These are phyloP conservation scores for Ips typographus DNA, from an alignment of 1,140 invertebrate genomes.

Conservation along the genomic window DNA sequence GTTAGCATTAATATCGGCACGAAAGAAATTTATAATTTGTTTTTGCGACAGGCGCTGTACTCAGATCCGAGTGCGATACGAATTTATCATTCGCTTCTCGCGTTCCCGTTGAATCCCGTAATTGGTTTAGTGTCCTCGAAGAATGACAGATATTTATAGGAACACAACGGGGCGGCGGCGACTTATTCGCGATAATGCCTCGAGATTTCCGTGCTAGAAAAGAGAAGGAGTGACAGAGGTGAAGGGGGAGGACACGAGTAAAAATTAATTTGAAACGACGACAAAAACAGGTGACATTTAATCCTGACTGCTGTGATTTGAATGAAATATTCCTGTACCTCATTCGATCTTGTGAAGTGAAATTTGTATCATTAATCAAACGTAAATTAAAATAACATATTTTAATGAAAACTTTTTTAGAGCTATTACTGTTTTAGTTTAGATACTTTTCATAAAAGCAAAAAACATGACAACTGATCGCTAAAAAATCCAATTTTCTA, in stretches of 20 bases:
- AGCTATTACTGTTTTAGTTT: too few relatives aligned
- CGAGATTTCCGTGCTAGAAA: slow-evolving; percentile 12
- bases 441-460: too few relatives aligned
- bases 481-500: too few relatives aligned
- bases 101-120: slow-evolving; percentile 28
- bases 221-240: background rate
- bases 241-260: slow-evolving; percentile 6
- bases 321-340: too few relatives aligned
- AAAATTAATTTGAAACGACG: slow-evolving; percentile 23
- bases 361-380: too few relatives aligned
- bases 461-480: too few relatives aligned
- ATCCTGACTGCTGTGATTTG: too few relatives aligned
- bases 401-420: too few relatives aligned
- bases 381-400: too few relatives aligned
- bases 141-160: slow-evolving; percentile 33
- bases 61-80: slow-evolving; percentile 6
- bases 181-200: slow-evolving; percentile 20
- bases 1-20: slow-evolving; percentile 14
- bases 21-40: slow-evolving; percentile 26
- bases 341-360: too few relatives aligned
- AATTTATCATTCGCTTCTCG: slow-evolving; percentile 25
- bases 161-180: slow-evolving; percentile 18
- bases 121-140: slow-evolving; percentile 31
- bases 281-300: background rate
- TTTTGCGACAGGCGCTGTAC: slow-evolving; percentile 23